Evolutionary conservation across 2,888 invertebrate species (phyloP), one percentile per base, ranked within the genome.

Genomic region (Tillus elongatus): DNA sequence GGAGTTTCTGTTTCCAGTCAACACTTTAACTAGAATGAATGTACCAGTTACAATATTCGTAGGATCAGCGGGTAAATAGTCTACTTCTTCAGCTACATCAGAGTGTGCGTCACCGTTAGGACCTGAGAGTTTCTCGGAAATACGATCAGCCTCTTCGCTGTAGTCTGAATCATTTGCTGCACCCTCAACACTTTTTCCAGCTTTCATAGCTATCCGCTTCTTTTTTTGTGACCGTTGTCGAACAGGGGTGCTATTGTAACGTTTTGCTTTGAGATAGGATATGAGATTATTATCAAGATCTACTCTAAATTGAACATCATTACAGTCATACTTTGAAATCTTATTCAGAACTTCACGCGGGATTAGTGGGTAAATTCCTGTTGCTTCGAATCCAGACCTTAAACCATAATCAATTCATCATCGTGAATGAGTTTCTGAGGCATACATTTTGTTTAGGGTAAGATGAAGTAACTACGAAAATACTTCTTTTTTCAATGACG

Each of bases 231-330:
- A 13, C 29, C 36, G 10, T 27, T 35, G 16, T 29, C 37, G 37
- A 34, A 36, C 29, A 33, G 44, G 36, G 16, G 34, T 36, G 37
- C 36, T 41, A 15, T 40, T 40, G 33, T 40, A 45, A 34, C 39
- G 36, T 39, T 41, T 43, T 41, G 41, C 31, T 30, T 40, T 40
- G 28, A 39, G 32, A 44, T 35, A 42, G 13, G 40, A 40, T 14
- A 43, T 39, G 31, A 42, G 35, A 37, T 34, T 36, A 37, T 35
- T 39, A 19, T 32, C 38, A 16, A 19, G n/a, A 19, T 19, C 24
- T 19, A 8, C 24, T 19, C 24, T n/a, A 19, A 19, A 19, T 8
- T 19, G 24, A n/a, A n/a, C n/a, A n/a, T n/a, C n/a, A 19, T 19
- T 19, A 8, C n/a, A 6, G 24, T n/a, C n/a, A n/a, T 19, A 6